A percentile compares a stretch with the other conserved stretches of the same genome.
Conservation (phyloP, 2,888 invertebrate genomes). For the Drosophila aldrichi region DNA sequence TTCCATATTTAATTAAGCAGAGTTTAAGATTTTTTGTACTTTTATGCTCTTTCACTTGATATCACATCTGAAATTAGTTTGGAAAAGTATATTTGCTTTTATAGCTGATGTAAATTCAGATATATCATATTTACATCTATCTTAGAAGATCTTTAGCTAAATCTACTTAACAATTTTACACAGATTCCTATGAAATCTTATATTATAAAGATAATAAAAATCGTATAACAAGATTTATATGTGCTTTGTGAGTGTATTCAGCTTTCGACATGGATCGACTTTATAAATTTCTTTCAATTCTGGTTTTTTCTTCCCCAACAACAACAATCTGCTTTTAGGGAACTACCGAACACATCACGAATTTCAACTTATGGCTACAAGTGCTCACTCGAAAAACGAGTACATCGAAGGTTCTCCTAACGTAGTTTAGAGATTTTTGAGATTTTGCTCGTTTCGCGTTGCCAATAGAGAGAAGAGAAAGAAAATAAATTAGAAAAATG, state of each 20-base stretch:
- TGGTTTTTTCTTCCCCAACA: not conserved
- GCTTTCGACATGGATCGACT: not conserved
- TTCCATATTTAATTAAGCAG: not conserved
- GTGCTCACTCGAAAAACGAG: constrained; percentile 44
- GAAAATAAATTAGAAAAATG: constrained; percentile 4
- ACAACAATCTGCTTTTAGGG: constrained; percentile 20
- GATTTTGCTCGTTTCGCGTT: not conserved
- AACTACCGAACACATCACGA: constrained; percentile 38
- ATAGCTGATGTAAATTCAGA: not conserved
- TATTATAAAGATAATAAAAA: no score
- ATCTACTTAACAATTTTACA: not conserved
- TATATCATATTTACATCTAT: not conserved
- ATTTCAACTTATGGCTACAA: constrained; percentile 37
- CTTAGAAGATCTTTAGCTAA: not conserved
- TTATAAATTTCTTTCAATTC: not conserved
- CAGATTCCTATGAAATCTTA: not conserved
- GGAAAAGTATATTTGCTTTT: not conserved
- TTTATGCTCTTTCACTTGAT: not conserved
- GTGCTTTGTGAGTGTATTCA: constrained; percentile 6
- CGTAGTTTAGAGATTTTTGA: constrained; percentile 9
- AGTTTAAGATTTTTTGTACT: not conserved
- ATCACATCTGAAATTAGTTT: not conserved
- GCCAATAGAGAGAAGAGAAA: constrained; percentile 1
- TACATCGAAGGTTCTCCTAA: constrained; percentile 32
- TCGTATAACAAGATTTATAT: not conserved